Conservation (phyloP, 2,797 vertebrate species). For the Sebastes miniatus region DNA sequence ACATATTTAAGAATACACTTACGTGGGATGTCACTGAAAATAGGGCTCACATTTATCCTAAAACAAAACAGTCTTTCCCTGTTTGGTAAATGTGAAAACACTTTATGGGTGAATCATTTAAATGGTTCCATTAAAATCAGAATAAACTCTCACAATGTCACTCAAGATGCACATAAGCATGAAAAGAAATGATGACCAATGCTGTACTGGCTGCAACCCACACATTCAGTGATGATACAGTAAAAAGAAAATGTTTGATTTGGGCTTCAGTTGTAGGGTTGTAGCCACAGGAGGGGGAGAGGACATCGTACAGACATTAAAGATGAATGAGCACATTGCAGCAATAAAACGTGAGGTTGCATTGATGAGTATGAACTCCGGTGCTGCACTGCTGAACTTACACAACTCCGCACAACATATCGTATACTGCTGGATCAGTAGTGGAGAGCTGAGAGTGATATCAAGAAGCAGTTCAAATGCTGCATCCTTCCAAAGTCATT, state of each 20-base stretch:
- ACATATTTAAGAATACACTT: background rate
- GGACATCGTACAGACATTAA: constrained; percentile 18
- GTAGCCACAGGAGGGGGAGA: constrained; percentile 1
- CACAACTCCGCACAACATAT: background rate
- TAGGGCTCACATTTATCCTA: background rate
- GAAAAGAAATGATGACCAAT: background rate
- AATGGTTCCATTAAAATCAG: background rate
- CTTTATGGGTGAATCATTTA: background rate
- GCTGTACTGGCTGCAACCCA: background rate
- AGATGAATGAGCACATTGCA: constrained; percentile 38
- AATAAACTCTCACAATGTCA: background rate
- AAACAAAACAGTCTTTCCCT: background rate
- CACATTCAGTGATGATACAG: background rate
- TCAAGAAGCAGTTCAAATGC: background rate
- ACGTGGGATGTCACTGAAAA: background rate
- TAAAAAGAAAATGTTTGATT: constrained; percentile 8
- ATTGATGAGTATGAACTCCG: constrained; percentile 21
- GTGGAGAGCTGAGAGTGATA: background rate
- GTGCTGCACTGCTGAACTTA: constrained; percentile 10
- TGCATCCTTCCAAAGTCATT: background rate
- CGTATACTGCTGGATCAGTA: constrained; percentile 7
- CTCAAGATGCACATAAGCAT: background rate
- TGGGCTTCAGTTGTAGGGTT: background rate
- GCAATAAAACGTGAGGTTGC: constrained; percentile 17
- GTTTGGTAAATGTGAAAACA: background rate